These are phyloP conservation scores for Stigmatopora nigra DNA, from an alignment of 2,113 vertebrate species.

Conservation along the genomic window DNA sequence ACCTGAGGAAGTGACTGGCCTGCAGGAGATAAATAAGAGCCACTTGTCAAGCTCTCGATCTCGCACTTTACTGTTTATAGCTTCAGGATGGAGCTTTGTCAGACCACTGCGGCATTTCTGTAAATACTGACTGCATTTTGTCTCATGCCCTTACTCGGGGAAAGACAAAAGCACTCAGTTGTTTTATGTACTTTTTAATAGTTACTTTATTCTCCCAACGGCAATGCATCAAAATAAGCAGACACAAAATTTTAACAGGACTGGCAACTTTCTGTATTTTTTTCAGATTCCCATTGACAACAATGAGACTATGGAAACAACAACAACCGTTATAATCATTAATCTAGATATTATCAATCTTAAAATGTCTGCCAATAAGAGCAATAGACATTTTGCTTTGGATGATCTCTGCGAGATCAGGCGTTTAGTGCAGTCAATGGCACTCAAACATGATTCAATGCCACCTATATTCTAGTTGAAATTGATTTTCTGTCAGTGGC, in stretches of 20 bases:
- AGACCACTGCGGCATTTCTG: not conserved
- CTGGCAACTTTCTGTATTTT: not conserved
- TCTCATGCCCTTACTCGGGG: not conserved
- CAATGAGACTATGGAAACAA: too few species aligned
- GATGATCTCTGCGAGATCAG: too few species aligned
- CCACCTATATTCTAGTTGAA: too few species aligned
- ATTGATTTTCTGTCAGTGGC: too few species aligned
- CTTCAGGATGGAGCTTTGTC: constrained; percentile 22
- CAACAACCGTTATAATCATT: too few species aligned
- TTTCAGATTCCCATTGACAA: too few species aligned
- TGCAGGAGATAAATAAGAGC: constrained; percentile 4
- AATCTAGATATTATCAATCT: too few species aligned
- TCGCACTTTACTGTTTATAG: constrained; percentile 2
- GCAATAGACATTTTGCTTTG: too few species aligned
- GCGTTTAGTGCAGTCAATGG: too few species aligned
- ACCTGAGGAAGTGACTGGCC: not conserved
- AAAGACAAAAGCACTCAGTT: not conserved
- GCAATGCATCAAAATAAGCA: not conserved
- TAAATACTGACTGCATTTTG: not conserved
- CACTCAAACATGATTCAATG: too few species aligned
- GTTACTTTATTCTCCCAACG: not conserved
- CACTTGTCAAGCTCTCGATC: constrained; percentile 16
- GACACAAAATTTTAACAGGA: not conserved
- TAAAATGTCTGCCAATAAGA: too few species aligned
- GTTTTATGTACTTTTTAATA: not conserved